phyloP scores from a whole-genome alignment of 1,140 invertebrate genomes.

The Trissolcus basalis region DNA sequence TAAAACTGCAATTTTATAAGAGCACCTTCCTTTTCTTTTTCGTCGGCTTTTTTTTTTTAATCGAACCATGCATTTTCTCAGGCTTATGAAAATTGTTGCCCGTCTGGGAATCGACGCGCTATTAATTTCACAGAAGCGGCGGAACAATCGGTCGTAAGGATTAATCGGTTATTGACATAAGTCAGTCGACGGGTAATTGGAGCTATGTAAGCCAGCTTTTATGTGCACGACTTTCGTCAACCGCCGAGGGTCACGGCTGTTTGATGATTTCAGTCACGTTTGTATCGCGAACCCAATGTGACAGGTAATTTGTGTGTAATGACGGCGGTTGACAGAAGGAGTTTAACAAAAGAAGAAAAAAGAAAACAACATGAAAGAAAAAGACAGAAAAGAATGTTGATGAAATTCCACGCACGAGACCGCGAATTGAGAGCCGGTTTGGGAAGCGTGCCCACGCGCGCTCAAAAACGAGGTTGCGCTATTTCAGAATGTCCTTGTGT shows the following conservation, averaged over 20 bases:
- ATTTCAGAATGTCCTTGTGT: conserved; percentile 51
- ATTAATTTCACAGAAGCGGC: background rate
- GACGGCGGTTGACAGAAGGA: conserved; percentile 32
- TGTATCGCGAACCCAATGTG: conserved; percentile 37
- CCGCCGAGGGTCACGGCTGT: conserved; percentile 4
- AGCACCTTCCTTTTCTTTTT: background rate
- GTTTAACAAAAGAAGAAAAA: too few relatives aligned
- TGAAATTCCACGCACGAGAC: conserved; percentile 21
- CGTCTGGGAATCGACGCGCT: background rate
- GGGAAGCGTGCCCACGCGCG: conserved; percentile 15
- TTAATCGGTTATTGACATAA: too few relatives aligned
- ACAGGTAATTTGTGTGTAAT: conserved; percentile 46
- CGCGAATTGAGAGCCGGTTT: conserved; percentile 21
- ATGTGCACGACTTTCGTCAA: too few relatives aligned
- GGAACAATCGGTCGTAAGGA: too few relatives aligned
- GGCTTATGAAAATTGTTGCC: background rate
- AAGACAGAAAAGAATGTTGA: conserved; percentile 44
- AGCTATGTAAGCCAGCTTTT: background rate
- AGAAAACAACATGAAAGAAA: conserved; percentile 24
- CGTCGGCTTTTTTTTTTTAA: background rate
- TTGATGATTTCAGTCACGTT: conserved; percentile 41
- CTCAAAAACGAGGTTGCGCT: conserved; percentile 34
- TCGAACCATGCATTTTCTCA: conserved; percentile 7
- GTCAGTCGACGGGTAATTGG: too few relatives aligned
- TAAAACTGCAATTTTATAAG: background rate